These are phyloP conservation scores for Drosophila birchii DNA, from an alignment of 2,888 invertebrate genomes.

Conservation along the genomic window DNA sequence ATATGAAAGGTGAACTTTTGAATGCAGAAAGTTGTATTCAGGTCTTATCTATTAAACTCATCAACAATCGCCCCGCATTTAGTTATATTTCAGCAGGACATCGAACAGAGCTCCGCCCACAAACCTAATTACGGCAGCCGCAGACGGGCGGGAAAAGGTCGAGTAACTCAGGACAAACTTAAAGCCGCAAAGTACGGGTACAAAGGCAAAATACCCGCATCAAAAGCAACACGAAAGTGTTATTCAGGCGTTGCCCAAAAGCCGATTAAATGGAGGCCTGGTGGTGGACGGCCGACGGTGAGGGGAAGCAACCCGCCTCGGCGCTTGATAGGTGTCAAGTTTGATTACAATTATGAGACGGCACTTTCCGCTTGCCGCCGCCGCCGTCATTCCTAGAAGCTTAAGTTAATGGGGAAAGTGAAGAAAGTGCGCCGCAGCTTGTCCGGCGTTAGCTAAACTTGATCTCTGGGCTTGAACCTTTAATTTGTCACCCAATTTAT, in stretches of 20 bases:
- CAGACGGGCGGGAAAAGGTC: constrained; percentile 35
- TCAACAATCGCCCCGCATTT: constrained; percentile 16
- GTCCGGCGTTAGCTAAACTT: constrained; percentile 4
- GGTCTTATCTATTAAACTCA: constrained; percentile 16
- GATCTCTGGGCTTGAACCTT: constrained; percentile 19
- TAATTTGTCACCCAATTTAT: constrained; percentile 35
- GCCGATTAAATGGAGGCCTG: constrained; percentile 52
- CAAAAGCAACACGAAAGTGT: constrained; percentile 40
- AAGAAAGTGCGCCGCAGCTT: constrained; percentile 14
- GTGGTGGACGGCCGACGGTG: background rate
- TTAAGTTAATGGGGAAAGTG: constrained; percentile 17
- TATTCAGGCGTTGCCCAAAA: constrained; percentile 57
- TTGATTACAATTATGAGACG: constrained; percentile 72
- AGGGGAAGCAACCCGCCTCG: background rate
- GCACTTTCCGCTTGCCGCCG: constrained; percentile 29
- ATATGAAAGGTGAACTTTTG: constrained; percentile 15
- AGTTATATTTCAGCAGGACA: constrained; percentile 28
- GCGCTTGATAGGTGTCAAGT: constrained; percentile 61
- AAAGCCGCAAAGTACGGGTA: constrained; percentile 51
- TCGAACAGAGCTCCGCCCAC: constrained; percentile 27
- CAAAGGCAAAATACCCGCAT: constrained; percentile 46
- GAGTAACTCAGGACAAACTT: constrained; percentile 34
- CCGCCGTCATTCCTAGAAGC: constrained; percentile 10
- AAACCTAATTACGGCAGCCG: constrained; percentile 69
- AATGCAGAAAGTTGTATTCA: constrained; percentile 8